These are phyloP conservation scores for Limnodromus scolopaceus DNA, from an alignment of 2,797 vertebrate genomes.

Conservation along the genomic window DNA sequence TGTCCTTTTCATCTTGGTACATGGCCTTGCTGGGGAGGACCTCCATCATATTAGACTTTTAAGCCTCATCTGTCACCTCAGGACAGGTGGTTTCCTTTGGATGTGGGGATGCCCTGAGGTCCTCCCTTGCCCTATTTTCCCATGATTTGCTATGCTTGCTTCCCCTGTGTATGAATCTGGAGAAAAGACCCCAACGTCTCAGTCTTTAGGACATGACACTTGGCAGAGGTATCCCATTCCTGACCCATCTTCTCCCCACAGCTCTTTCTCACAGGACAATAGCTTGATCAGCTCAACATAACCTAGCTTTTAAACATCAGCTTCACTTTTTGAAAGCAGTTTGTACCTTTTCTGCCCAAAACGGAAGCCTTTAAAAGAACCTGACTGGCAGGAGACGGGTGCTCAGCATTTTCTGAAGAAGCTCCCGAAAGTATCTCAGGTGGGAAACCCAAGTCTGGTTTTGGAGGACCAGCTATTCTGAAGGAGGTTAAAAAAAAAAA, in stretches of 20 bases:
- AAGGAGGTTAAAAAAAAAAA: neutral
- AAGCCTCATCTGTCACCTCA: neutral
- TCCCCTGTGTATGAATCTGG: neutral
- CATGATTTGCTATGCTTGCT: neutral
- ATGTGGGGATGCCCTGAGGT: neutral
- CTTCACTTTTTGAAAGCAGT: neutral
- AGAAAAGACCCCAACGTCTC: neutral
- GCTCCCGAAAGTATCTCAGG: neutral
- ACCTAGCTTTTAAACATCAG: neutral
- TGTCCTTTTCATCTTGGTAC: neutral
- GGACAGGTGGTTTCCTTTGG: neutral
- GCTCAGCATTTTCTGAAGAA: neutral
- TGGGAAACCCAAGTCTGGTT: neutral
- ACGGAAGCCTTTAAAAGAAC: neutral
- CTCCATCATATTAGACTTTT: neutral
- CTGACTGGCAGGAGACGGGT: neutral
- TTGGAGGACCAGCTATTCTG: neutral
- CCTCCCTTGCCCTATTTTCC: neutral
- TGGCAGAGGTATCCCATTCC: neutral
- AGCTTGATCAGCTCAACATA: neutral
- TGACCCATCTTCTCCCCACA: neutral
- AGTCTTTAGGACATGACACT: neutral
- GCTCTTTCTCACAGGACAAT: neutral
- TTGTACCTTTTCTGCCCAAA: neutral
- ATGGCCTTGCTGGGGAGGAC: neutral